These are phyloP conservation scores for Pseudomugil gertrudae DNA, from an alignment of 2,797 vertebrate genomes.

Conservation along the genomic window DNA sequence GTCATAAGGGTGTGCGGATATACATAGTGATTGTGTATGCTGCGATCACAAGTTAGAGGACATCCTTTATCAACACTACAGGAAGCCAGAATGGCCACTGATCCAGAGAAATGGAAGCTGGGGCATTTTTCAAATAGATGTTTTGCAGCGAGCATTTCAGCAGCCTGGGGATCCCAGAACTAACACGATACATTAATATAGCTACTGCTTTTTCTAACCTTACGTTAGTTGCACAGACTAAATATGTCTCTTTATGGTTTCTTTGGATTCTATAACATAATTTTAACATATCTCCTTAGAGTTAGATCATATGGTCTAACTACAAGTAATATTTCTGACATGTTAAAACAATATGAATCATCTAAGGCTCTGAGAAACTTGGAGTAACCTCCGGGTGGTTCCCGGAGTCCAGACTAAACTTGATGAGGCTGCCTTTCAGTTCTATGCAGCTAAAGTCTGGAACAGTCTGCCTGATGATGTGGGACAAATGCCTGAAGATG, in stretches of 20 bases:
- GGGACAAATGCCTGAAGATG: too few species aligned
- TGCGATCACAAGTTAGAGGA: slow-evolving; percentile 57
- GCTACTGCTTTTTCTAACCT: not conserved
- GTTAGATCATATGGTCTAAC: too few species aligned
- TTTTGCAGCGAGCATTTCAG: slow-evolving; percentile 19
- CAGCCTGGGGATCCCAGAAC: slow-evolving; percentile 7
- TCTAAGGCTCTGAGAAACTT: too few species aligned
- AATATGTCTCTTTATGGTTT: slow-evolving; percentile 3
- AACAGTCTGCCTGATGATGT: too few species aligned
- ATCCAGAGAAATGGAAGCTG: slow-evolving; percentile 14
- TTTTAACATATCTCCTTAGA: not conserved
- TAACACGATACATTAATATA: slow-evolving; percentile 11
- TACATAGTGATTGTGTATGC: slow-evolving; percentile 23
- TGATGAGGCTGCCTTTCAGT: too few species aligned
- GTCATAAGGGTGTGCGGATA: slow-evolving; percentile 2
- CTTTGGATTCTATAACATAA: slow-evolving; percentile 11
- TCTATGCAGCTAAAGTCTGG: too few species aligned
- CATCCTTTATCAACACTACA: slow-evolving; percentile 54
- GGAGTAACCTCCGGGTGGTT: too few species aligned
- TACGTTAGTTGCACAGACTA: not conserved
- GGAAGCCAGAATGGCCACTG: slow-evolving; percentile 37
- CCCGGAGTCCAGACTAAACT: too few species aligned
- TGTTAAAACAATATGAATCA: too few species aligned
- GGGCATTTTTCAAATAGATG: slow-evolving; percentile 29
- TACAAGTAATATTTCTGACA: too few species aligned